Base-by-base conservation (phyloP, 2,888 invertebrate genomes). In the Tribolium freemani region DNA sequence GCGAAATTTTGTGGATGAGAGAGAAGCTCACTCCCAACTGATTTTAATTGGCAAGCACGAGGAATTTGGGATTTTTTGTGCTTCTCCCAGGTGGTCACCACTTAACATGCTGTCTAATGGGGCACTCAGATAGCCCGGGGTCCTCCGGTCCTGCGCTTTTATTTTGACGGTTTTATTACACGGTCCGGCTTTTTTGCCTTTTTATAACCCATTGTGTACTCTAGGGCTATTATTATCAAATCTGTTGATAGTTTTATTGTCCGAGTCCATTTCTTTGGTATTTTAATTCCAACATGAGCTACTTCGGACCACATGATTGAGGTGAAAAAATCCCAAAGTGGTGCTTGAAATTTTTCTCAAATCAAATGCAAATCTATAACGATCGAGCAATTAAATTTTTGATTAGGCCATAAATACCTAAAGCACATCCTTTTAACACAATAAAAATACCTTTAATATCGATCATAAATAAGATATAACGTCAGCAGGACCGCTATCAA, bases 81-180 rank as follows among this genome's bases (percentile, higher is more conserved):
- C 21, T 50, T 72, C 78, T 78, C 78, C 76, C 78, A 79, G 79
- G 79, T 78, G 79, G 80, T 76, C 79, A 76, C 71, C 71, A 73
- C 64, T 72, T 73, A 79, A 79, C 76, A 76, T 77, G 71, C 76
- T 74, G 76, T 75, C 78, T 78, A 79, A 80, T 79, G 78, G 72
- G 71, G 72, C 78, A 76, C 73, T 75, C 71, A 50, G 63, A 70
- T 69, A 45, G 60, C 71, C 60, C 48, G 54, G 16, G 64, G 74
- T 67, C 53, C 13, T 53, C 45, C 58, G 51, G 71, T 57, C 68
- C 69, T 58, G 73, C 60, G 48, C 66, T 69, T 78, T 76, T 75
- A 77, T 78, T 78, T 78, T 80, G 78, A 79, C 78, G 78, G 79
- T 78, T 79, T 79, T 77, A 79, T 79, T 77, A 77, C 75, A 74